Base-by-base conservation (phyloP, 1,140 invertebrate species). In the Solenopsis invicta region DNA sequence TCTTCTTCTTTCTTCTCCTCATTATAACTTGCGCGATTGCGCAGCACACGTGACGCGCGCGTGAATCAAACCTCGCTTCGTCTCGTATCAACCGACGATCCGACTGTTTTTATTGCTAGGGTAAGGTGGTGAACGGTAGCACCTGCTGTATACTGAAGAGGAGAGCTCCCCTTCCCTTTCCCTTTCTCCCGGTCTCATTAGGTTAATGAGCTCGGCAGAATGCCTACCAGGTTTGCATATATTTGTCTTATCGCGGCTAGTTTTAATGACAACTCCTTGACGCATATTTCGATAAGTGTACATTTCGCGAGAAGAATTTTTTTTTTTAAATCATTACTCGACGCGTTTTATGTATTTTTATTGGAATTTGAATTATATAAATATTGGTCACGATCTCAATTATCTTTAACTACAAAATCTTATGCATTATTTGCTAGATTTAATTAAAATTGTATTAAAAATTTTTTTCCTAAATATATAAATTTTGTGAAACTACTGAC, bases 41-140 rank as follows among this genome's bases (percentile, higher is more conserved):
- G 50, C 72, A 34, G 61, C 29, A 24, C 82, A 82, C 66, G 80
- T 84, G 69, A 75, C 54, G 78, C 34, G 50, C 37, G 80, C 80
- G 69, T 84, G 69, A 84, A 84, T 41, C 45, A 48, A 50, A 75
- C 18, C 34, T 80, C 67, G n/a, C 56, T 41, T 75, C 37, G 48
- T 80, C 37, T 24, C 1, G 41, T 61, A 61, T 61, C 67, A 61
- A 54, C 12, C 80, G 67, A 54, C n/a, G 80, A 59, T 59, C 34
- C 64, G 34, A 13, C 6, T 41, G 50, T 71, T 71, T 72, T 71
- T 24, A 21, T 74, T 59, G 24, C 21, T 29, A 61, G 4, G 12
- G 21, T 66, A 34, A 69, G 21, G 66, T 72, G 67, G 24, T 45
- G 34, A 81, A 59, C 12, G 41, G n/a, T 48, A 61, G 78, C 64